Base-by-base conservation (phyloP, 2,113 vertebrate genomes). In the Sander lucioperca region DNA sequence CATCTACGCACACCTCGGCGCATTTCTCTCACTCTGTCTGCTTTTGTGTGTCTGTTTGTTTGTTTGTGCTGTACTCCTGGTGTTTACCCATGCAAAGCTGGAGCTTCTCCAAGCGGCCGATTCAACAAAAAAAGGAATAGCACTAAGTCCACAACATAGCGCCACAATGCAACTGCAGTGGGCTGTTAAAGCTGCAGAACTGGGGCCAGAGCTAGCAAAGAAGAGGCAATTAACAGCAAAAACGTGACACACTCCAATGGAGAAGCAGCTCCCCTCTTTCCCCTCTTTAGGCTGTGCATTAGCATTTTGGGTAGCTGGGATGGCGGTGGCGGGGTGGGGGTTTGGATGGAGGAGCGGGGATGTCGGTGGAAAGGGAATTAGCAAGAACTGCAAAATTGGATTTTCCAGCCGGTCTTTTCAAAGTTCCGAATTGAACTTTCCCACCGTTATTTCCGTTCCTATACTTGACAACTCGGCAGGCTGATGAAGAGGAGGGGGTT, bases 371-470 rank as follows among this genome's bases (percentile, higher is more conserved):
- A 59, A 67, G 57, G 33, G 73, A 87, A 89, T 88, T 82, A 92
- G 92, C 91, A 86, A 76, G 36, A 86, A 82, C 67, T 86, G 89
- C 90, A 91, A 84, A 93, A 92, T 89, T 89, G 80, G 84, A 92
- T 92, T 93, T 91, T 79, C 39, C 69, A 54, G 61, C 47, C 80
- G 66, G 51, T 77, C 62, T 59, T 85, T 82, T 82, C 70, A 68
- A 84, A 89, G 80, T 87, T 87, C 2, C 1, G 16, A 78, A 82
- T 72, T 80, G 67, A 89, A 89, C 80, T 89, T 89, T 81, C 79
- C 50, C 74, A 74, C 51, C 23, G 6, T 47, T 67, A 58, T 66
- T 54, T 82, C 45, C 72, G 13, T 39, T 84, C 57, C 48, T 33
- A 27, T 69, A 85, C 59, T 53, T 80, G 79, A 88, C 68, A 33